phyloP scores from a whole-genome alignment of 2,113 vertebrate genomes.

The Saguinus imperator region DNA sequence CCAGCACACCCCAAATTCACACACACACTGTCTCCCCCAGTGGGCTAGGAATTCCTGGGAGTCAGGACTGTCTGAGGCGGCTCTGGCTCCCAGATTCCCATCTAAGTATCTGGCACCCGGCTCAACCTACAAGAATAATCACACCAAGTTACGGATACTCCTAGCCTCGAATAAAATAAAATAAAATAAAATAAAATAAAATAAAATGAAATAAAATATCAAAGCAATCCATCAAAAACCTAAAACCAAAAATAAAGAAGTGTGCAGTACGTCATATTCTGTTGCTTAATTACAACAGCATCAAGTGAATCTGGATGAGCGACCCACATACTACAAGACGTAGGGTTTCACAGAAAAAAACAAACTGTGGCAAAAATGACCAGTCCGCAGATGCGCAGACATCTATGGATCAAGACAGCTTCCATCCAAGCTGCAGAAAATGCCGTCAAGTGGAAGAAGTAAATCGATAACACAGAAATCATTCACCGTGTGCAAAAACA shows the following conservation, averaged over 20 bases:
- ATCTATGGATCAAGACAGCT: rapidly evolving
- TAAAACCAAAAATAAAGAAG: neutral
- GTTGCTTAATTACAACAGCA: neutral
- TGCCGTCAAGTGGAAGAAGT: rapidly evolving
- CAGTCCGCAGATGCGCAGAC: rapidly evolving
- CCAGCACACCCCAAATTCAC: neutral
- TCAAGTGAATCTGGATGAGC: rapidly evolving
- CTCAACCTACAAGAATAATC: neutral
- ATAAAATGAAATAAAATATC: no score
- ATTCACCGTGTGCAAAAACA: neutral
- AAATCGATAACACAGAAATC: neutral
- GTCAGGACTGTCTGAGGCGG: rapidly evolving
- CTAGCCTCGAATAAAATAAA: neutral
- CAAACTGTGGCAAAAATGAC: neutral
- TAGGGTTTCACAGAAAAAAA: neutral
- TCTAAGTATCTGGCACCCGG: rapidly evolving
- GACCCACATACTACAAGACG: rapidly evolving
- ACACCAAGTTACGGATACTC: rapidly evolving
- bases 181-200: no score
- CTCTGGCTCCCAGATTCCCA: neutral
- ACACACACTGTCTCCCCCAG: rapidly evolving
- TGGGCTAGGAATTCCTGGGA: neutral
- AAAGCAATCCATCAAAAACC: neutral
- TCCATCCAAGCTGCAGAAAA: neutral
- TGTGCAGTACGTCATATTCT: rapidly evolving